These are phyloP conservation scores for Poeciliopsis turrubarensis DNA, from an alignment of 2,113 vertebrate genomes.

Conservation along the genomic window DNA sequence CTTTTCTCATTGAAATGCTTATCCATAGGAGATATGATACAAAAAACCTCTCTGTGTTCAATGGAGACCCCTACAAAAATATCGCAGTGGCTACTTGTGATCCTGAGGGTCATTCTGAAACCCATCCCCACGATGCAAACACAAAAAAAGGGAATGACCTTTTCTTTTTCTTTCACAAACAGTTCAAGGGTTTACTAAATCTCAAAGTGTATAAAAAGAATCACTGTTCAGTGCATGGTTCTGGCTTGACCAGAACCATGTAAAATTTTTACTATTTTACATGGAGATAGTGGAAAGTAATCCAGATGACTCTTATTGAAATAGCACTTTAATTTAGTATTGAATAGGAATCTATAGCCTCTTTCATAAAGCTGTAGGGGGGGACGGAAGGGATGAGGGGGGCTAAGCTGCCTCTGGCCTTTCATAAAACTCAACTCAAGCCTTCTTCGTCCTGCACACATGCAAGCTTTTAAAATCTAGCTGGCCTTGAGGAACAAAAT, in stretches of 20 bases:
- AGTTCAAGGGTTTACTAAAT: not conserved
- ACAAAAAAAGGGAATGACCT: no score
- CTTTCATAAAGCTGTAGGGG: not conserved
- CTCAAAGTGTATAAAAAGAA: not conserved
- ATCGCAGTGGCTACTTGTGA: no score
- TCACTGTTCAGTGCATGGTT: not conserved
- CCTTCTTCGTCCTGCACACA: not conserved
- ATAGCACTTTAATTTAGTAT: not conserved
- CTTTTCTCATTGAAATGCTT: not conserved
- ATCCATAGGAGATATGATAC: not conserved
- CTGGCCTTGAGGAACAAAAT: not conserved
- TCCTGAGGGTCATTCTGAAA: no score
- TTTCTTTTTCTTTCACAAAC: not conserved
- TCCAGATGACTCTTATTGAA: not conserved
- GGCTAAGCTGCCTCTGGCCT: not conserved
- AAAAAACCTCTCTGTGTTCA: not conserved
- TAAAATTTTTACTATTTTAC: no score
- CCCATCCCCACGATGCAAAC: no score
- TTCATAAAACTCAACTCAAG: not conserved
- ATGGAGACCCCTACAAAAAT: not conserved
- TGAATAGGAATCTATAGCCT: not conserved
- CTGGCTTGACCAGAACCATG: not conserved
- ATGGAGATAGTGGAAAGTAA: not conserved
- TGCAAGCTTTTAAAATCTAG: not conserved
- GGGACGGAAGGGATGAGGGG: no score